Conservation (phyloP, 1,140 invertebrate species). For the Dolichoris vasculosae region DNA sequence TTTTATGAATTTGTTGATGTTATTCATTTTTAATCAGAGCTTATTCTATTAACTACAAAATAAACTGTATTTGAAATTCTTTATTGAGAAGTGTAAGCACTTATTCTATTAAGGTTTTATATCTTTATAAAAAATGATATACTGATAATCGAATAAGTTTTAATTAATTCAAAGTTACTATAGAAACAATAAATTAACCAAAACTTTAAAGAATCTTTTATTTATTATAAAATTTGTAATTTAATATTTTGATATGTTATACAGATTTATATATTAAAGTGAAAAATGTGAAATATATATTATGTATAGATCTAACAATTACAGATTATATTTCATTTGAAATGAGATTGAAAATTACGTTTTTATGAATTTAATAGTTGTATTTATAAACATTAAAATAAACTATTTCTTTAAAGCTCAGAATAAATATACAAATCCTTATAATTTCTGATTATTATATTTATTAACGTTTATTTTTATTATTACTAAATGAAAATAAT, state of each 20-base stretch:
- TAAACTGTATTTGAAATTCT: background rate
- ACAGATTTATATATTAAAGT: no score
- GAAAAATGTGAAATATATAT: no score
- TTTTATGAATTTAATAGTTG: background rate
- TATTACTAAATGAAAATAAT: background rate
- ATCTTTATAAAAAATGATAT: no score
- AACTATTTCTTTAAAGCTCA: background rate
- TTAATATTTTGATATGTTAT: no score
- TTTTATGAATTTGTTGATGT: background rate
- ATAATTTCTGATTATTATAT: constrained; percentile 7
- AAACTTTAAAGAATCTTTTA: no score
- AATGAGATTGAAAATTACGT: background rate
- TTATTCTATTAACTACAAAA: background rate
- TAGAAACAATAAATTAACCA: no score
- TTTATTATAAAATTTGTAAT: no score
- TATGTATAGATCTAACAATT: no score
- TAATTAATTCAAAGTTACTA: no score
- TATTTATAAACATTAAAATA: background rate
- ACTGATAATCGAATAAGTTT: no score
- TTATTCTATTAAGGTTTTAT: background rate
- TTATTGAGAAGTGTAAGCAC: background rate
- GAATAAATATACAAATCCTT: background rate
- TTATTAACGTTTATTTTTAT: background rate
- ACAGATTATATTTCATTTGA: no score
- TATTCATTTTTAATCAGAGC: background rate